These are phyloP conservation scores for Henricia sp. DNA, from an alignment of 53 echinoderm and acorn worm genomes.

Conservation along the genomic window DNA sequence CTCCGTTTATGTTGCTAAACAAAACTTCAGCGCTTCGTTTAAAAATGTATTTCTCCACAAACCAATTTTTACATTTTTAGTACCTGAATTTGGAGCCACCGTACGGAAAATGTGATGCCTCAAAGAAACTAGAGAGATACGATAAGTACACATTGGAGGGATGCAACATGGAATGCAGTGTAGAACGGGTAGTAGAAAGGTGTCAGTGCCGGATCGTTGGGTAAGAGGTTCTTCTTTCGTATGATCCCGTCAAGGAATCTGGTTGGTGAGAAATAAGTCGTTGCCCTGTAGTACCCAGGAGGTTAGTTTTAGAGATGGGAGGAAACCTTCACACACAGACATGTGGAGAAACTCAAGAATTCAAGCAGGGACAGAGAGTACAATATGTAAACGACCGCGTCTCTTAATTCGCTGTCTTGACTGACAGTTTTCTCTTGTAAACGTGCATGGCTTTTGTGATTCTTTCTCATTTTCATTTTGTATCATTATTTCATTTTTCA, in stretches of 20 bases:
- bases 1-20: not conserved
- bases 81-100: conserved; percentile 28
- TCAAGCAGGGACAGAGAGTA: too few species aligned
- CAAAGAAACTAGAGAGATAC: conserved; percentile 8
- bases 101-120: conserved; percentile 44
- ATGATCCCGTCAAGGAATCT: not conserved
- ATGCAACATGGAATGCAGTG: conserved; percentile 51
- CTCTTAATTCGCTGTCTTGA: too few species aligned
- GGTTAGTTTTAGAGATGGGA: not conserved
- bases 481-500: not conserved
- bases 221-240: not conserved
- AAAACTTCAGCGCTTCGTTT: too few species aligned
- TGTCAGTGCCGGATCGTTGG: conserved; percentile 61
- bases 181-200: not conserved
- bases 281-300: not conserved
- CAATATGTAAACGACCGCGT: too few species aligned
- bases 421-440: not conserved
- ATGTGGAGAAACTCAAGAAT: not conserved
- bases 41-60: not conserved
- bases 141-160: conserved; percentile 35
- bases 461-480: not conserved
- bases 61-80: conserved; percentile 16
- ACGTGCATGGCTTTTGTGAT: not conserved
- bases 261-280: not conserved
- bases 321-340: not conserved